Evolutionary conservation across 2,888 invertebrate genomes (phyloP), one percentile per base, ranked within the genome.

Genomic region (Agrotis ipsilon): DNA sequence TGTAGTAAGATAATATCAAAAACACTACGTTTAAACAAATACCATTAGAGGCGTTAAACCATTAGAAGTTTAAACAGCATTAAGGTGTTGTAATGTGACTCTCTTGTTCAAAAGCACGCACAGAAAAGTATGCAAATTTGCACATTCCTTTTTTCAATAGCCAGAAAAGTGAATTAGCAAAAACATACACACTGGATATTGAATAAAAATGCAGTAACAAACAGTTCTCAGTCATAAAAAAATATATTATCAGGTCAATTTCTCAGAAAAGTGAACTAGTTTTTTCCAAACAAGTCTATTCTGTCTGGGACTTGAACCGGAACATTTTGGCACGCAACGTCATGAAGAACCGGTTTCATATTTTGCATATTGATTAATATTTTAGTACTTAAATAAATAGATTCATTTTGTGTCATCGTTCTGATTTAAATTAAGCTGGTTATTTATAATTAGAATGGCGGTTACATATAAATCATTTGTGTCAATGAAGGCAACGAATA

Each of bases 281-380:
- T 67, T 66, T 72, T 64, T 49, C 39, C 21, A 69, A 60, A 60
- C 49, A 14, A 58, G 24, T 57, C 57, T 58, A 58, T 72, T 82
- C 27, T 55, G 55, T 72, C 68, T 72, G 69, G 48, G 21, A 65
- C 1, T n/a, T 45, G 49, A 75, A 82, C 67, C 62, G 78, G 72
- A 81, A 84, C 72, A 81, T 69, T 68, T 73, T 16, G 64, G 62
- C 65, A 63, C 54, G 72, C 54, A 68, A 68, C 43, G 27, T 11
- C 64, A 65, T 45, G 52, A 43, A n/a, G n/a, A 27, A 76, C 82
- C 71, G 64, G 82, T 79, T 72, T 13, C 18, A 19, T 67, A 65
- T 49, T 68, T 18, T 65, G 68, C 27, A 69, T 80, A 59, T 61
- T 61, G 18, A 60, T 72, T 48, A 14, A 18, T n/a, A 32, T 55